Conservation (phyloP, 2,113 vertebrate species). For the Zingel zingel region DNA sequence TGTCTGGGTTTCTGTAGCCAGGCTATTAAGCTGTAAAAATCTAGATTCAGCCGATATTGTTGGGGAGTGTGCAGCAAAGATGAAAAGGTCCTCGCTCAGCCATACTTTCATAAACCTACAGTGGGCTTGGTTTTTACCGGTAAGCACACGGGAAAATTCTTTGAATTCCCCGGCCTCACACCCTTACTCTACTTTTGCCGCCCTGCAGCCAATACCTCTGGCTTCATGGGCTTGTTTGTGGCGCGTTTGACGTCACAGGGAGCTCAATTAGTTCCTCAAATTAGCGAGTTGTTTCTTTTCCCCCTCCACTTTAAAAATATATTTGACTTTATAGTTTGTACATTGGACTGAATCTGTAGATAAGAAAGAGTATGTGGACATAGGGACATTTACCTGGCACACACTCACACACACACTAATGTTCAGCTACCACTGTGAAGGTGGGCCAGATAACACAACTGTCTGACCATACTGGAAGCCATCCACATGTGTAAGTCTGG, state of each 20-base stretch:
- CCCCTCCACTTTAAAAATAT: background rate
- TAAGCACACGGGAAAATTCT: conserved; percentile 69
- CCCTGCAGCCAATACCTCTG: conserved; percentile 50
- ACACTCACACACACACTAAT: conserved; percentile 3
- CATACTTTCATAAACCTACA: conserved; percentile 66
- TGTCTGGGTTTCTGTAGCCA: conserved; percentile 78
- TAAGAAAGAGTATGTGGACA: conserved; percentile 42
- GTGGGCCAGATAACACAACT: conserved; percentile 59
- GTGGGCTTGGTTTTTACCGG: conserved; percentile 67
- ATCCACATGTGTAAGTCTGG: conserved; percentile 40
- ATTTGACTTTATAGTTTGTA: conserved; percentile 51
- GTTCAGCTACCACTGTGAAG: conserved; percentile 50
- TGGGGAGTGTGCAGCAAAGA: conserved; percentile 60
- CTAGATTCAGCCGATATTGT: conserved; percentile 65
- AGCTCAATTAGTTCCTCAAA: conserved; percentile 62
- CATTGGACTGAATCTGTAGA: conserved; percentile 58
- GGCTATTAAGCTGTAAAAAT: conserved; percentile 80
- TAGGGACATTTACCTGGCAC: conserved; percentile 17
- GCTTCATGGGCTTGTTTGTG: conserved; percentile 50
- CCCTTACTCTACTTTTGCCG: conserved; percentile 67
- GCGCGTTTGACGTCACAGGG: conserved; percentile 70
- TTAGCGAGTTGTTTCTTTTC: background rate
- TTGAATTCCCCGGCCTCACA: conserved; percentile 74
- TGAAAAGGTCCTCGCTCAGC: conserved; percentile 62
- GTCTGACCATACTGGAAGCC: conserved; percentile 52